Base-by-base conservation (phyloP, 2,888 invertebrate genomes). In the Apodemia zela region DNA sequence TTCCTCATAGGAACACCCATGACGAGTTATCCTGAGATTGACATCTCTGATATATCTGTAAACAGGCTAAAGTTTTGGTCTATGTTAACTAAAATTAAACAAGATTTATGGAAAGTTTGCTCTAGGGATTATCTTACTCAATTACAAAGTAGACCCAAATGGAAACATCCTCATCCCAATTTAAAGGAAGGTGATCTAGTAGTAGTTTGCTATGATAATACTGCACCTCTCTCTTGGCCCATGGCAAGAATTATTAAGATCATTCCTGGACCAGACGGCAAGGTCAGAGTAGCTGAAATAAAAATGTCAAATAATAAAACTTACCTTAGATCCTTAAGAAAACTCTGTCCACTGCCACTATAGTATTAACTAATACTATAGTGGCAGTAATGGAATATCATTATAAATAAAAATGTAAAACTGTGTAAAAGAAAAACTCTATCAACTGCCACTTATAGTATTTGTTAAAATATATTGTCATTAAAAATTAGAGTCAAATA, bases 91-190 rank as follows among this genome's bases (percentile, higher is more conserved):
- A 64, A 65, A 63, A 59, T 68, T 25, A 66, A 67, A 60, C 67
- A 70, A 62, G 63, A 68, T 57, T 66, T 68, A 15, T 70, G 70
- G 68, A 68, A 68, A 25, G 60, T 45, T 6, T 70, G 70, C 68
- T 67, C 62, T 4, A 57, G 17, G 11, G 63, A 65, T 17, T 69
- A 69, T 63, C 59, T 67, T 15, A 66, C 67, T 17, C 61, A 60
- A 8, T 54, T 68, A 13, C 67, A 70, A 49, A 70, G 33, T 35
- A 38, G 67, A 10, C 64, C 69, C 3, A 68, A 67, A 59, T 67
- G 65, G 67, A 45, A 65, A 18, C 33, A 66, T 21, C 11, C 13
- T 42, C 17, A 7, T 8, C 47, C 59, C 21, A 67, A 67, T 58
- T 18, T 69, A 47, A 67, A 67, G 45, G 66, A 35, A 17, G 69